phyloP scores from a whole-genome alignment of 2,113 vertebrate genomes.

The Gymnobelideus leadbeateri region DNA sequence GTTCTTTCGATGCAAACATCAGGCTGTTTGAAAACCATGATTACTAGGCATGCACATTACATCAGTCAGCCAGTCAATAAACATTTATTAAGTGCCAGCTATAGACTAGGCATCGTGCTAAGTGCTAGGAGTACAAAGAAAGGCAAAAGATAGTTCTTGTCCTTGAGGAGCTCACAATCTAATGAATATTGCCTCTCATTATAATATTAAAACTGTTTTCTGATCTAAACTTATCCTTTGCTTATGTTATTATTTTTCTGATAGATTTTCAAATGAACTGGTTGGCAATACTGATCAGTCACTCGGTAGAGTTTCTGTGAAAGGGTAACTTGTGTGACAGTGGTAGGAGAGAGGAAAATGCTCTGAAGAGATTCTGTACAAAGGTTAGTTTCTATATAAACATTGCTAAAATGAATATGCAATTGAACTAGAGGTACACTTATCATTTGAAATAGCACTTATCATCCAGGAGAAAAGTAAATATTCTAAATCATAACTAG shows the following conservation, averaged over 20 bases:
- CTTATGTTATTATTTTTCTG: neutral
- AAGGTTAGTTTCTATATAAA: neutral
- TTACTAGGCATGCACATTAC: neutral
- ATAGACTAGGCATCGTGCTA: neutral
- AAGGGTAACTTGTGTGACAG: neutral
- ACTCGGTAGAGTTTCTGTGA: neutral
- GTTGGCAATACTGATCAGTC: neutral
- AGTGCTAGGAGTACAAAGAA: too few relatives aligned
- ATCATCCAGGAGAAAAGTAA: neutral
- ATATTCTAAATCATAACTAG: neutral
- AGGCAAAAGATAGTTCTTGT: neutral
- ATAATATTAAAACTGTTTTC: neutral
- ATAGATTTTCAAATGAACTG: neutral
- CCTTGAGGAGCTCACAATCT: neutral
- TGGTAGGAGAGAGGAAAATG: neutral
- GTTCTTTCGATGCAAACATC: neutral
- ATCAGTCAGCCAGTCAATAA: neutral
- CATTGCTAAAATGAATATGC: neutral
- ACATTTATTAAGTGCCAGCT: neutral
- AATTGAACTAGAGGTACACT: neutral
- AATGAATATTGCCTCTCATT: neutral
- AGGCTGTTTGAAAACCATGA: neutral
- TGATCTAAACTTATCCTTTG: neutral
- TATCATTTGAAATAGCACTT: neutral
- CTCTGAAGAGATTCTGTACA: neutral